Evolutionary conservation across 35 echinoderm and acorn worm genomes (phyloP), one percentile per base, ranked within the genome.

Genomic region (Apostichopus parvimensis): DNA sequence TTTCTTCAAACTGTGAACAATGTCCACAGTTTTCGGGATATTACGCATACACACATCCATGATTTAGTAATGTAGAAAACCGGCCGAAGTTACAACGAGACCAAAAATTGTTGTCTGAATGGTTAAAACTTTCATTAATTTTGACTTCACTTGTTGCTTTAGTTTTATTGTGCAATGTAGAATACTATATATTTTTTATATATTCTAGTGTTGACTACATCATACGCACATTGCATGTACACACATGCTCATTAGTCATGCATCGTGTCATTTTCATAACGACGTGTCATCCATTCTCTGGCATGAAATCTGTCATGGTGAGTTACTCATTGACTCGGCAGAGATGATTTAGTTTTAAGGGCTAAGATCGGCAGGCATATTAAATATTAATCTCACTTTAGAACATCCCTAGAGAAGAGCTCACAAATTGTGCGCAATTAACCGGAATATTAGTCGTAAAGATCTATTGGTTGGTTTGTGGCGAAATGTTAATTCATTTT

Each of bases 331-430:
- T 82, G 25, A n/a, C 79, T 54, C 34, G 34, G 52, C 14, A 55
- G 79, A 34, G 54, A 55, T 82, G 79, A 82, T 82, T 82, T 82
- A 34, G 55, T 8, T 82, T 56, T 54, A 82, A 82, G 79, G 11
- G 18, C 17, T 56, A 82, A 56, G 55, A 55, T 54, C 34, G 55
- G 0, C 10, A 14, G 53, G 45, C 17, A 53, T 82, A 82, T 82
- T 82, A 82, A 82, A 82, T 54, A 82, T 82, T 82, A 82, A 82
- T 82, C 79, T 15, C 55, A 68, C 64, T 68, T 68, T 68, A 68
- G 64, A 68, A 18, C 64, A 68, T 18, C 11, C 9, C 18, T 8
- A 68, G 64, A 68, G 64, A 68, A 68, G 18, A 68, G 18, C 64
- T 68, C 18, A 18, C 64, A 68, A 68, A 68, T 68, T 68, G 64